phyloP scores from a whole-genome alignment of 2,113 vertebrate species.

The Callithrix jacchus region DNA sequence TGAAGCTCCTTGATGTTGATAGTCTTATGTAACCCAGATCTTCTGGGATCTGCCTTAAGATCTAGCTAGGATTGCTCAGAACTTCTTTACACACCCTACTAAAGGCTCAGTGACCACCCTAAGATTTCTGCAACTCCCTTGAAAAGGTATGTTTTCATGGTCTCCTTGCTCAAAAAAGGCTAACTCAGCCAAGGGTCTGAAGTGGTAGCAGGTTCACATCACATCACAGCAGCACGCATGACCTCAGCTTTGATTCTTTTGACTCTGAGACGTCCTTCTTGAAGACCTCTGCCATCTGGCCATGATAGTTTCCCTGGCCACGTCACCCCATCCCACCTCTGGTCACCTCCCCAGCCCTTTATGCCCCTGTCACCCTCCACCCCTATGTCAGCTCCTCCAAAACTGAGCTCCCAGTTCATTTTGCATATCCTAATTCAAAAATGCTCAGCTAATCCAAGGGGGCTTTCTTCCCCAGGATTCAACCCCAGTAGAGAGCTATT shows the following conservation, averaged over 20 bases:
- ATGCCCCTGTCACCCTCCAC: neutral
- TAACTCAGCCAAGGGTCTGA: neutral
- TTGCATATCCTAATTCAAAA: neutral
- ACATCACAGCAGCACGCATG: neutral
- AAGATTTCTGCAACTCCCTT: neutral
- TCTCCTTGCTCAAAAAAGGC: neutral
- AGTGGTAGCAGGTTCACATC: neutral
- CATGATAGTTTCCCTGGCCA: neutral
- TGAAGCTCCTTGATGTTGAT: slow-evolving; percentile 36
- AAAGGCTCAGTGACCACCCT: neutral
- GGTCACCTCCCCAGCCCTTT: neutral
- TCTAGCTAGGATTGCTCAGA: neutral
- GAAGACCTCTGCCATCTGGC: neutral
- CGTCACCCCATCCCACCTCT: neutral
- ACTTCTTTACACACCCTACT: neutral
- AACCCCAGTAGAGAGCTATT: neutral
- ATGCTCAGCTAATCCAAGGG: neutral
- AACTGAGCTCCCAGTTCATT: neutral
- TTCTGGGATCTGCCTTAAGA: neutral
- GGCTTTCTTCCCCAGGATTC: neutral
- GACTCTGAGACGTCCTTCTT: neutral
- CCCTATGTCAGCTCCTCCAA: neutral
- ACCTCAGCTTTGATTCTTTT: neutral
- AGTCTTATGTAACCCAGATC: neutral
- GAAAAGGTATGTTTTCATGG: neutral